Percentiles rank a stretch among this genome's conserved stretches.
Evolutionary conservation across 2,888 invertebrate genomes (phyloP).

Genomic region (Leptinotarsa tumamoca): DNA sequence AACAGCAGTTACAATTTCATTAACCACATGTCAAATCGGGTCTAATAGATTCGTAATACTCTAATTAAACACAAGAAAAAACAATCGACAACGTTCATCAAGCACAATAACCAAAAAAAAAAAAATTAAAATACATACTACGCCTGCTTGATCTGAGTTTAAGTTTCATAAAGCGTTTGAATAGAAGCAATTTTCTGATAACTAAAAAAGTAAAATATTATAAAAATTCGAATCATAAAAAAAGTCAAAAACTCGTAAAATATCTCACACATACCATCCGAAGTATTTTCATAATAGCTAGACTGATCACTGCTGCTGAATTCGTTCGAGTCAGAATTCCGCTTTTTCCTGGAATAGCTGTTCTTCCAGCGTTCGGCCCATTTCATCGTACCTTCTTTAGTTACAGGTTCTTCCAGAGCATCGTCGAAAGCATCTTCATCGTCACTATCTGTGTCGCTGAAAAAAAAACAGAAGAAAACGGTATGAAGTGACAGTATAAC

Average conservation of each 20-base stretch:
- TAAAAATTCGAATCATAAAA: not conserved
- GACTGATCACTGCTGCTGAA: constrained; percentile 64
- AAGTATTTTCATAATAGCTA: constrained; percentile 68
- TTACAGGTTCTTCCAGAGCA: constrained; percentile 74
- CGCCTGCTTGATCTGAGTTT: constrained; percentile 35
- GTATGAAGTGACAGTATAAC: not conserved
- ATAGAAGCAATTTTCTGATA: constrained; percentile 42
- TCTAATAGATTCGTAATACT: not conserved
- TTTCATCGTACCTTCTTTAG: constrained; percentile 77
- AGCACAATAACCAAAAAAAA: not conserved
- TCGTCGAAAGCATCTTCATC: constrained; percentile 78
- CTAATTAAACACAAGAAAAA: not conserved
- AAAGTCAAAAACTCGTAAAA: not conserved
- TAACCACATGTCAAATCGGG: not conserved
- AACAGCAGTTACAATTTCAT: not conserved
- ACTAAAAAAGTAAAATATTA: constrained; percentile 32
- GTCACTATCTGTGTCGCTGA: constrained; percentile 72
- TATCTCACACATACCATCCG: constrained; percentile 63
- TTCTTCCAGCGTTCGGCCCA: constrained; percentile 78
- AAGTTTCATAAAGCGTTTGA: constrained; percentile 41
- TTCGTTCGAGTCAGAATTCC: constrained; percentile 62
- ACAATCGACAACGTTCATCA: not conserved
- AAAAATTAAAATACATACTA: constrained; percentile 39
- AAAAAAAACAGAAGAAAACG: constrained; percentile 26
- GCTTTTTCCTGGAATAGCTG: constrained; percentile 65